Percentiles rank a stretch among this genome's conserved stretches.
Evolutionary conservation across 2,888 invertebrate genomes (phyloP).

Genomic region (Sialis fuliginosa): DNA sequence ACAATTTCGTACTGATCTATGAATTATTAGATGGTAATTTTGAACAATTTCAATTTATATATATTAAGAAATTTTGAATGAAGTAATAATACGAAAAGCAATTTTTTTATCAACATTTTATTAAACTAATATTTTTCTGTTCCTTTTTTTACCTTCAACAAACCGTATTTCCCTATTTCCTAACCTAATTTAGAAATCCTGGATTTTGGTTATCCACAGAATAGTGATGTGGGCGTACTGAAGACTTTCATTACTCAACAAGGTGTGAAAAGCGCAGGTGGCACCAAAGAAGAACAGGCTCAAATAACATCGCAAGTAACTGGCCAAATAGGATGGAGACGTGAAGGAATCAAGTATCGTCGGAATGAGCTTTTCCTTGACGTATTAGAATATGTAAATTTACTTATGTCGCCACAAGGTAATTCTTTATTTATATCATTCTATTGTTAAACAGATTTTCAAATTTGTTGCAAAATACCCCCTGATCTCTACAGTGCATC

Average conservation of each 20-base stretch:
- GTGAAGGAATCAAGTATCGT: slow-evolving; percentile 98
- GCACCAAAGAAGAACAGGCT: slow-evolving; percentile 97
- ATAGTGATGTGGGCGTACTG: slow-evolving; percentile 96
- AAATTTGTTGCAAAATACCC: too few relatives aligned
- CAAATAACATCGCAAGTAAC: slow-evolving; percentile 96
- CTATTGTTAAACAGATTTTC: not conserved
- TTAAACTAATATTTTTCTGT: slow-evolving; percentile 4
- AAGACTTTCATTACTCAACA: slow-evolving; percentile 99
- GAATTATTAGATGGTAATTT: slow-evolving; percentile 85
- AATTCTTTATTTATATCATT: slow-evolving; percentile 8
- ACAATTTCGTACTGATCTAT: slow-evolving; percentile 99
- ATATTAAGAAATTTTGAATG: slow-evolving; percentile 1
- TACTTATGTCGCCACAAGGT: slow-evolving; percentile 99
- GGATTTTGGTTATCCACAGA: slow-evolving; percentile 99
- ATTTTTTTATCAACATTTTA: not conserved
- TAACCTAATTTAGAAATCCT: slow-evolving; percentile 87
- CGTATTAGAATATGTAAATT: slow-evolving; percentile 95
- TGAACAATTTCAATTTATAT: not conserved
- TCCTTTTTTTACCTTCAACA: slow-evolving; percentile 38
- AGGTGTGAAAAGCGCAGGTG: slow-evolving; percentile 94
- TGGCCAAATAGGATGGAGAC: slow-evolving; percentile 96
- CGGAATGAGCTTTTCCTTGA: slow-evolving; percentile 97
- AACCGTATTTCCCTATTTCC: slow-evolving; percentile 83
- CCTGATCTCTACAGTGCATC: too few relatives aligned
- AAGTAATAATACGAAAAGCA: too few relatives aligned